phyloP scores from a whole-genome alignment of 2,888 invertebrate genomes.

The Platycheirus rosarum region DNA sequence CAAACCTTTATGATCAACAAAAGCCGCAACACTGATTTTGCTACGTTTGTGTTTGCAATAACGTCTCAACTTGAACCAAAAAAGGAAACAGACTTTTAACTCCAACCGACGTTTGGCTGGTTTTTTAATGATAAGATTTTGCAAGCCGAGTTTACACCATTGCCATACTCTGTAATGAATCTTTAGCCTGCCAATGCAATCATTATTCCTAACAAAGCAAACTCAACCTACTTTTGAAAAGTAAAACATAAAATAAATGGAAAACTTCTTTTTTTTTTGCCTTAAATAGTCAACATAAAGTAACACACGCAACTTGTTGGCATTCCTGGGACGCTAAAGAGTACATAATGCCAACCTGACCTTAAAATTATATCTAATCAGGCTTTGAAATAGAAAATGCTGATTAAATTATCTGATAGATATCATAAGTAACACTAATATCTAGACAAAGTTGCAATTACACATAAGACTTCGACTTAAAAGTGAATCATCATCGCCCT shows the following conservation, averaged over 20 bases:
- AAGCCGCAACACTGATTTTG: too few species aligned
- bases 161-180: slow-evolving; percentile 1
- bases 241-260: not conserved
- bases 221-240: slow-evolving; percentile 52
- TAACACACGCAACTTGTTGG: slow-evolving; percentile 5
- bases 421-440: slow-evolving; percentile 10
- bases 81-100: slow-evolving; percentile 1
- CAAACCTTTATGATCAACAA: too few species aligned
- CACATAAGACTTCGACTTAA: not conserved
- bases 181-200: slow-evolving; percentile 10
- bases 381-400: slow-evolving; percentile 7
- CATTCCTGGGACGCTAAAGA: slow-evolving; percentile 24
- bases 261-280: slow-evolving; percentile 13
- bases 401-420: slow-evolving; percentile 8
- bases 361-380: slow-evolving; percentile 37
- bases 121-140: too few species aligned
- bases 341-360: slow-evolving; percentile 9
- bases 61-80: not conserved
- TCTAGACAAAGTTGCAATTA: not conserved
- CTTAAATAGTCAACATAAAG: slow-evolving; percentile 36
- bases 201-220: slow-evolving; percentile 31
- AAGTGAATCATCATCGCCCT: slow-evolving; percentile 43
- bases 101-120: too few species aligned
- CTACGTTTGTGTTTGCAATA: not conserved
- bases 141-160: not conserved